Base-by-base conservation (phyloP, 2,797 vertebrate species). In the Denticeps clupeoides region DNA sequence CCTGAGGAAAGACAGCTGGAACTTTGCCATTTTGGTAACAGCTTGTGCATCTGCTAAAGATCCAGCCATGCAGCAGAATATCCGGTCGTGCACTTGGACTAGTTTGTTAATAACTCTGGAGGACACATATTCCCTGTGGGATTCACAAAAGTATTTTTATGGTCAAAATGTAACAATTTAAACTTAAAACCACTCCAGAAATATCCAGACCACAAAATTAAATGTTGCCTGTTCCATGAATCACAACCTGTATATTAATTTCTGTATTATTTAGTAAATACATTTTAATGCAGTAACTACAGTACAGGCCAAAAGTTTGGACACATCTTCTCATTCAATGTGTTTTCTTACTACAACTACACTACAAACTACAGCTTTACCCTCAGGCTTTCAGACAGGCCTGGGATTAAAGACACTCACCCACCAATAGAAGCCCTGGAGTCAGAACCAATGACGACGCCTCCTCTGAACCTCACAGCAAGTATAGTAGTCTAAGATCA, bases 71-170 rank as follows among this genome's bases (percentile, higher is more conserved):
- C 89, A 90, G 50, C 87, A 89, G 73, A 83, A 91, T 60, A 92
- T 88, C 19, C 19, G 67, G 11, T 89, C 71, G n/a, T 90, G 85
- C 0, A 92, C 73, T 1, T 85, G 86, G 5, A 82, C 75, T 41
- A 92, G 72, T 57, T 92, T 92, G 75, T 92, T 86, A 67, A 89
- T 90, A 45, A 84, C 78, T 24, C 85, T 82, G 9, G 84, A 84
- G 0, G 82, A 82, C 0, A 92, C 83, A 0, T 80, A 84, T 0
- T 75, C 42, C 3, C 87, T 91, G 47, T 10, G 21, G 10, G 3
- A 18, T 3, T 21, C 5, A 33, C 9, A 44, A 22, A 47, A n/a
- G n/a, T 12, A 19, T n/a, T n/a, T n/a, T n/a, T n/a, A n/a, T n/a
- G n/a, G n/a, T n/a, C n/a, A n/a, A n/a, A n/a, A n/a, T n/a, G n/a